Conservation (phyloP, 2,113 vertebrate genomes). For the Plectropomus leopardus region DNA sequence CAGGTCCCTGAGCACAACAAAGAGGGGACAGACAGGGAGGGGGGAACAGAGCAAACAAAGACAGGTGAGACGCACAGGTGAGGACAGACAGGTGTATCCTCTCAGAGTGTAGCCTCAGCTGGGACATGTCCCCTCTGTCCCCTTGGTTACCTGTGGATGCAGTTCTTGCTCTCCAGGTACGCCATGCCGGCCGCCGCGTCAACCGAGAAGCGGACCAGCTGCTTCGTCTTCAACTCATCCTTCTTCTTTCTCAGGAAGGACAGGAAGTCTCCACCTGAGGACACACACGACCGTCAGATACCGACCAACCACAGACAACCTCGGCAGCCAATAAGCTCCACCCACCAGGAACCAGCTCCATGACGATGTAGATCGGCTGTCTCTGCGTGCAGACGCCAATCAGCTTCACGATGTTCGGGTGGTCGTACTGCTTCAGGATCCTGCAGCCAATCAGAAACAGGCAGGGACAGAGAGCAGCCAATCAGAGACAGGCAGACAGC, state of each 20-base stretch:
- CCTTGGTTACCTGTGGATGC: slow-evolving; percentile 96
- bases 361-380: slow-evolving; percentile 98
- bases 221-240: slow-evolving; percentile 95
- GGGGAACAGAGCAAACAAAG: too few species aligned
- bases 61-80: not conserved
- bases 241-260: slow-evolving; percentile 97
- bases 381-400: slow-evolving; percentile 98
- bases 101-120: too few species aligned
- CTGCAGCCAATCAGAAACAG: slow-evolving; percentile 82
- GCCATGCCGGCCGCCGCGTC: slow-evolving; percentile 96
- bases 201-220: slow-evolving; percentile 93
- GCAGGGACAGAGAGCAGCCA: not conserved
- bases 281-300: not conserved
- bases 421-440: slow-evolving; percentile 99
- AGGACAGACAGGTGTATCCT: too few species aligned
- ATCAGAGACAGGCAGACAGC: slow-evolving; percentile 32
- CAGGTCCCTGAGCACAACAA: slow-evolving; percentile 91
- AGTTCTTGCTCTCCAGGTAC: slow-evolving; percentile 96
- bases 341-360: slow-evolving; percentile 97
- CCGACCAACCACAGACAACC: not conserved
- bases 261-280: slow-evolving; percentile 95
- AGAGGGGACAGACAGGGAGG: not conserved
- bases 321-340: slow-evolving; percentile 2
- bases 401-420: slow-evolving; percentile 98
- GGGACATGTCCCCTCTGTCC: too few species aligned